These are phyloP conservation scores for Chiloscyllium plagiosum DNA, from an alignment of 2,113 vertebrate species.

Conservation along the genomic window DNA sequence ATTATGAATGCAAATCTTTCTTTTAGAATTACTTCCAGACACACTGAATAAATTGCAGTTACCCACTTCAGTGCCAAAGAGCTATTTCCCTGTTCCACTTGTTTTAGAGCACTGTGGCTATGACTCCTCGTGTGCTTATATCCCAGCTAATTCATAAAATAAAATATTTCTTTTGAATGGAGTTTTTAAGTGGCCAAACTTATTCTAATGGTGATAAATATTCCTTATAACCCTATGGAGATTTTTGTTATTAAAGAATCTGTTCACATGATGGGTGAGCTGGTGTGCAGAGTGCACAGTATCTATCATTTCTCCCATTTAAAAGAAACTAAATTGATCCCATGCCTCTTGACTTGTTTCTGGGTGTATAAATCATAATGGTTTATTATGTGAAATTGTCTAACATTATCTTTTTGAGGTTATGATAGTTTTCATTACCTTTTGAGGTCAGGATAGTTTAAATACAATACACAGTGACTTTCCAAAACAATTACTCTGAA, in stretches of 20 bases:
- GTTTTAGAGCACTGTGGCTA: neutral
- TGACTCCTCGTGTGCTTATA: neutral
- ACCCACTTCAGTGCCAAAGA: neutral
- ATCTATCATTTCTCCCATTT: neutral
- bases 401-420: neutral
- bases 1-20: neutral
- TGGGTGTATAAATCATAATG: neutral
- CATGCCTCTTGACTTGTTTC: slow-evolving; percentile 13
- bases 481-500: slow-evolving; percentile 8
- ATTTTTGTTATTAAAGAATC: neutral
- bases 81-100: neutral
- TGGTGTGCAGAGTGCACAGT: neutral
- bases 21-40: neutral
- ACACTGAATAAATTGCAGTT: neutral
- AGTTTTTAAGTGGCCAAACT: neutral
- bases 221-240: neutral
- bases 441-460: neutral
- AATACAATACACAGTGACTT: neutral
- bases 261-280: neutral
- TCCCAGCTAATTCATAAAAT: slow-evolving; percentile 4
- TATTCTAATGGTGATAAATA: neutral
- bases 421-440: neutral
- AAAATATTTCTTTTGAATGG: neutral
- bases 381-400: slow-evolving; percentile 12
- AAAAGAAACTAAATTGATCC: slow-evolving; percentile 14